Evolutionary conservation across 1,140 invertebrate genomes (phyloP).

Genomic region (Scaptodrosophila lebanonensis): DNA sequence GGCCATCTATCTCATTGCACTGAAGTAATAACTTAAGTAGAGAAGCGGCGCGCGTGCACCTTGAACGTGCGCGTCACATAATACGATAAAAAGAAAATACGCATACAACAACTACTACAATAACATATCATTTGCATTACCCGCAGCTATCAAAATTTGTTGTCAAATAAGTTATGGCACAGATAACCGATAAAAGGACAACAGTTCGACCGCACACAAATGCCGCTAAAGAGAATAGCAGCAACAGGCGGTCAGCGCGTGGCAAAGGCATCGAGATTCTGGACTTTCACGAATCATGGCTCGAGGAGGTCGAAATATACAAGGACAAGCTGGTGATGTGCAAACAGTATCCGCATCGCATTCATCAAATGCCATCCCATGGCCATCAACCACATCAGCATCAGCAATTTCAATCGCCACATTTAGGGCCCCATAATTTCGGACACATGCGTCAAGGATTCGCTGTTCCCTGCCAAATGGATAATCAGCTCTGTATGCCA

Average conservation of each 20-base stretch:
- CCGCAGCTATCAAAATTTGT: conserved; percentile 57
- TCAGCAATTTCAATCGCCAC: conserved; percentile 16
- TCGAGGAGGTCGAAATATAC: conserved; percentile 70
- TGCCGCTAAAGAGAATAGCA: conserved; percentile 36
- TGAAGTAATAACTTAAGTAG: conserved; percentile 3
- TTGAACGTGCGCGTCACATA: conserved; percentile 7
- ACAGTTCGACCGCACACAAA: conserved; percentile 21
- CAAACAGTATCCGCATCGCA: conserved; percentile 56
- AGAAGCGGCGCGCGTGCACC: neutral
- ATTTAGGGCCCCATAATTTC: conserved; percentile 32
- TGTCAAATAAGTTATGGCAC: conserved; percentile 64
- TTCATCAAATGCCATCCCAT: no score
- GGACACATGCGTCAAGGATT: no score
- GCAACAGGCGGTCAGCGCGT: conserved; percentile 12
- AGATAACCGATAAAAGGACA: conserved; percentile 70
- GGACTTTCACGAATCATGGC: conserved; percentile 74
- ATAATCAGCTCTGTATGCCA: neutral
- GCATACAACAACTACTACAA: conserved; percentile 6
- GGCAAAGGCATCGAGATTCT: conserved; percentile 70
- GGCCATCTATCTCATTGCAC: conserved; percentile 52
- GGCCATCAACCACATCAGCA: no score
- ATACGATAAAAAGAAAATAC: conserved; percentile 40
- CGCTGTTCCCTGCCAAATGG: no score
- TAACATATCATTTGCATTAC: conserved; percentile 10
- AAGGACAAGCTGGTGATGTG: conserved; percentile 61